These are phyloP conservation scores for Cuniculus paca DNA, from an alignment of 2,797 vertebrate genomes.

Conservation along the genomic window DNA sequence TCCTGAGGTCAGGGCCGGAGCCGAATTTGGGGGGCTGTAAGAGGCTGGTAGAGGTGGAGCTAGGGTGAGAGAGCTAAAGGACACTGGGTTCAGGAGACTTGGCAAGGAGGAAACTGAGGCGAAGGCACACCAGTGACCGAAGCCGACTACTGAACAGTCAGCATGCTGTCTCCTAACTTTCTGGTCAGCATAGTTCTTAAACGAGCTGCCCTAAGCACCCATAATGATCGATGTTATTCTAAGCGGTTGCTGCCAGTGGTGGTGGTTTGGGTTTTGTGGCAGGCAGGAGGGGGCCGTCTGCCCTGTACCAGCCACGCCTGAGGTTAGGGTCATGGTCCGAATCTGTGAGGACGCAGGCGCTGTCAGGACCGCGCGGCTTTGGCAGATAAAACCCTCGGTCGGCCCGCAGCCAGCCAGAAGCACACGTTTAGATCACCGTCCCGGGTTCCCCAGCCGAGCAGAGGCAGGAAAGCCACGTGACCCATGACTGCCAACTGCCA, in stretches of 20 bases:
- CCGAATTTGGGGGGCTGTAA: rapidly evolving
- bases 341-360: background rate
- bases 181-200: background rate
- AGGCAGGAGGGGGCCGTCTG: background rate
- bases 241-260: background rate
- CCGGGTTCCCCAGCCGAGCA: background rate
- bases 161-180: background rate
- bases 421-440: background rate
- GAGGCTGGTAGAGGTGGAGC: background rate
- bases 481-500: background rate
- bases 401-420: too few relatives aligned
- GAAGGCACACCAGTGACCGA: background rate
- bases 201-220: background rate
- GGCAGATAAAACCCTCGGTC: background rate
- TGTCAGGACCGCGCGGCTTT: background rate
- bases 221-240: background rate
- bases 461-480: background rate
- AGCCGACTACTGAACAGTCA: background rate
- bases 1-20: background rate
- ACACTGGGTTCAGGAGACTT: background rate
- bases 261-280: too few relatives aligned
- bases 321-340: background rate
- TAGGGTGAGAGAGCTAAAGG: too few relatives aligned
- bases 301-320: too few relatives aligned
- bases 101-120: too few relatives aligned